Evolutionary conservation across 2,797 vertebrate species (phyloP).

Genomic region (Characodon lateralis): DNA sequence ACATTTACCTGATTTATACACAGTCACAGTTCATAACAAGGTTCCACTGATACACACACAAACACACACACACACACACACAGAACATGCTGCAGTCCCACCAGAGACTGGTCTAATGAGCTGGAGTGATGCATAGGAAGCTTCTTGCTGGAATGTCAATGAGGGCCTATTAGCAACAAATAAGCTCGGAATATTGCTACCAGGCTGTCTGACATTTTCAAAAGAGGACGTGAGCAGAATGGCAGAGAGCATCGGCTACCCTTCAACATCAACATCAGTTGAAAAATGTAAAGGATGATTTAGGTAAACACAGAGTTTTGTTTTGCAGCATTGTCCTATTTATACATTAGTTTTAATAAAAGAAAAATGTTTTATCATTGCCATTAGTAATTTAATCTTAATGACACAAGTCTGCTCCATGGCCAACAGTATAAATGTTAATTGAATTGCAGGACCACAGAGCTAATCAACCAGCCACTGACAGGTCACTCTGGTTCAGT

Average conservation of each 20-base stretch:
- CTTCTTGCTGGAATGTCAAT: conserved; percentile 74
- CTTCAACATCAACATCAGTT: conserved; percentile 62
- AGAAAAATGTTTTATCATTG: conserved; percentile 26
- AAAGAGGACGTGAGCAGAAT: conserved; percentile 72
- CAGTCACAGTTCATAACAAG: conserved; percentile 44
- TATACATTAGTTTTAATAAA: conserved; percentile 13
- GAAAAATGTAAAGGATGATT: conserved; percentile 40
- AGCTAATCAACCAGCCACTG: not conserved
- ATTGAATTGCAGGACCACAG: not conserved
- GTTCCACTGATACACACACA: conserved; percentile 17
- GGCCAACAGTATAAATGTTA: not conserved
- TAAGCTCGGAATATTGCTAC: conserved; percentile 69
- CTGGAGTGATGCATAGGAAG: conserved; percentile 66
- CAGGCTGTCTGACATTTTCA: conserved; percentile 78
- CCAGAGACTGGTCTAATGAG: conserved; percentile 64
- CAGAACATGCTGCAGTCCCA: conserved; percentile 29
- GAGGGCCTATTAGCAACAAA: conserved; percentile 74
- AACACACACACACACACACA: conserved; percentile 6
- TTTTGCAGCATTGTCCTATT: not conserved
- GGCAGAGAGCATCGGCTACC: conserved; percentile 47
- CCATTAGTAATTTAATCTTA: conserved; percentile 5
- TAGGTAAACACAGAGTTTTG: conserved; percentile 15
- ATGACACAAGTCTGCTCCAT: not conserved
- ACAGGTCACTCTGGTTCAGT: not conserved
- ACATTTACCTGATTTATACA: conserved; percentile 46